These are phyloP conservation scores for Pagrus major DNA, from an alignment of 2,113 vertebrate genomes.

Conservation along the genomic window DNA sequence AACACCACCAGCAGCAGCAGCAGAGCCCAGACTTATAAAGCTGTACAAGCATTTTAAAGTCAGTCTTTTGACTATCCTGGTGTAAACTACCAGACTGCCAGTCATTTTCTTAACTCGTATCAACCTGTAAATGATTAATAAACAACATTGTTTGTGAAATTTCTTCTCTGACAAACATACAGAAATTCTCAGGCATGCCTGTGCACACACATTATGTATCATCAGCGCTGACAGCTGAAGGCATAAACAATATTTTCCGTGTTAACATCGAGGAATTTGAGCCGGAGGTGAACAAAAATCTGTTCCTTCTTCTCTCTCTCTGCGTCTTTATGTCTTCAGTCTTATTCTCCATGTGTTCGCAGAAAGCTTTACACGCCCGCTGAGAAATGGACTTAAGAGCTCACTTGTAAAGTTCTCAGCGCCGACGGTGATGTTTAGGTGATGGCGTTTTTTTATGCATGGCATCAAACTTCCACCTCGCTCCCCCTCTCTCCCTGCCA, in stretches of 20 bases:
- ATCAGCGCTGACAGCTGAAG: conserved; percentile 26
- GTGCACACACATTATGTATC: neutral
- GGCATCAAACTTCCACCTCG: conserved; percentile 22
- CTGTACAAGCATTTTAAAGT: neutral
- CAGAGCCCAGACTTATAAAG: neutral
- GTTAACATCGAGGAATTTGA: conserved; percentile 11
- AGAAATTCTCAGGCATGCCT: neutral
- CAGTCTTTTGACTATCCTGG: too few species aligned
- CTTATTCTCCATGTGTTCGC: neutral
- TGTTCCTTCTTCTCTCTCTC: neutral
- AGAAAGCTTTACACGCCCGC: conserved; percentile 21
- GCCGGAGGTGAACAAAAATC: conserved; percentile 29
- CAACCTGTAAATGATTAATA: too few species aligned
- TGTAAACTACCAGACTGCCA: neutral
- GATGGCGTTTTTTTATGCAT: conserved; percentile 57
- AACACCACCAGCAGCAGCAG: neutral
- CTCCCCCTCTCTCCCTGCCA: neutral
- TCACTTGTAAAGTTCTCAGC: conserved; percentile 53
- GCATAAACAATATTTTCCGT: conserved; percentile 38
- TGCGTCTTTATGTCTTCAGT: neutral
- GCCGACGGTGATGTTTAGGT: conserved; percentile 43
- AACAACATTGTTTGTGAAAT: neutral
- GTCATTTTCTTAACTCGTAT: neutral
- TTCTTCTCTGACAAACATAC: neutral
- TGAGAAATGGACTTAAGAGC: conserved; percentile 43